A percentile compares a stretch with the other conserved stretches of the same genome.
These are phyloP conservation scores for Spilarctia lutea DNA, from an alignment of 2,888 invertebrate species.

Conservation along the genomic window DNA sequence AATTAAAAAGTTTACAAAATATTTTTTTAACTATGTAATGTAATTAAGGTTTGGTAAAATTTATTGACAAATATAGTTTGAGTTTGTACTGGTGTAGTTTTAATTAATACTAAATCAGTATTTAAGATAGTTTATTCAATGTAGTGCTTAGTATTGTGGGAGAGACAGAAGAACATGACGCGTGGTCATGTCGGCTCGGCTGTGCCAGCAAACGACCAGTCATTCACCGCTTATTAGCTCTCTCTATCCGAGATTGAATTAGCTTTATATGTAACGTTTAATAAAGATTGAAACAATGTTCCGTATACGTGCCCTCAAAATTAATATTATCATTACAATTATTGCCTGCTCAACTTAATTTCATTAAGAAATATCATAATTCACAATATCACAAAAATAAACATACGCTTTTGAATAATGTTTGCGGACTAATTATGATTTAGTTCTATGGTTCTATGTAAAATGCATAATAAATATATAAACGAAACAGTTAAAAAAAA, in stretches of 20 bases:
- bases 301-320: constrained; percentile 16
- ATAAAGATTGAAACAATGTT: constrained; percentile 75
- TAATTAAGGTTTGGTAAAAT: background rate
- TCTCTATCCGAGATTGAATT: constrained; percentile 80
- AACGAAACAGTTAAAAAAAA: no score
- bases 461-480: background rate
- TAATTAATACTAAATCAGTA: constrained; percentile 40
- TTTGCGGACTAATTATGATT: background rate
- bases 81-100: constrained; percentile 23
- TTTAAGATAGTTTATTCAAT: constrained; percentile 54
- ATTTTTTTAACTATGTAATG: background rate
- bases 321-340: background rate
- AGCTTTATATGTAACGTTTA: constrained; percentile 74
- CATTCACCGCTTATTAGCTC: constrained; percentile 80
- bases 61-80: background rate
- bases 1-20: no score
- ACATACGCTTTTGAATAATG: background rate
- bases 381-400: background rate
- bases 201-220: constrained; percentile 73
- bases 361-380: background rate
- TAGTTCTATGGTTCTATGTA: background rate
- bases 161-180: constrained; percentile 65
- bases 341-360: constrained; percentile 1
- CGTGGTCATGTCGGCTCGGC: constrained; percentile 63
- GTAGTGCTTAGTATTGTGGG: constrained; percentile 62